Base-by-base conservation (phyloP, 2,797 vertebrate species). In the Rhinella marina region DNA sequence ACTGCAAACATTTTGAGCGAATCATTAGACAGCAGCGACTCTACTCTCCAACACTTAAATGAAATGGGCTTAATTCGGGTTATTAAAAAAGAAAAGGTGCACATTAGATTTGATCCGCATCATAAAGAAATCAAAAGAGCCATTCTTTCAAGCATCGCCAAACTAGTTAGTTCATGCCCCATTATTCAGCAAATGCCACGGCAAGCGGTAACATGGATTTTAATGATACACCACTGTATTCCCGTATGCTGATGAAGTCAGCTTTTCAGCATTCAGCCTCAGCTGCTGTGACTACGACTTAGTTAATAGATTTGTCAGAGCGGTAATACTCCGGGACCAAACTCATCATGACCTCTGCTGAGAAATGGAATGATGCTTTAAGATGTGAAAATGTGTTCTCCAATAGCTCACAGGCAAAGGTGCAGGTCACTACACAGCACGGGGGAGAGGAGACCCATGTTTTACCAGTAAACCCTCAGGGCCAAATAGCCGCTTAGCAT, bases 171-270 rank as follows among this genome's bases (percentile, higher is more conserved):
- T 83, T 89, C 81, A 86, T 86, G 88, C 62, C 66, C 85, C 73
- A 86, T 83, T 89, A 89, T 89, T 82, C 84, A 50, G 70, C 72
- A 86, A 89, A 89, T 86, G 52, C 61, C 84, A 83, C 54, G 57
- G 21, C 3, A 48, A 79, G 50, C 72, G 62, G 32, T 48, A 83
- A 82, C 66, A 64, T 72, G 80, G 84, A 83, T 72, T 77, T 86
- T 89, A 89, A 89, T 86, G 88, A 86, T 29, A 79, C 75, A 86
- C 50, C 68, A 13, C 62, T 72, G 68, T 83, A 83, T 89, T 80
- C 72, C 62, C 48, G 77, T 86, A 86, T 83, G 52, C 76, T 86
- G 84, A 89, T 86, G 84, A 83, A 82, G 29, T 57, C n/a, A 86
- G 27, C n/a, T 52, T 59, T 32, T 61, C 72, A 83, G 81, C 52